Base-by-base conservation (phyloP, 2,888 invertebrate species). In the Margaritifera margaritifera region DNA sequence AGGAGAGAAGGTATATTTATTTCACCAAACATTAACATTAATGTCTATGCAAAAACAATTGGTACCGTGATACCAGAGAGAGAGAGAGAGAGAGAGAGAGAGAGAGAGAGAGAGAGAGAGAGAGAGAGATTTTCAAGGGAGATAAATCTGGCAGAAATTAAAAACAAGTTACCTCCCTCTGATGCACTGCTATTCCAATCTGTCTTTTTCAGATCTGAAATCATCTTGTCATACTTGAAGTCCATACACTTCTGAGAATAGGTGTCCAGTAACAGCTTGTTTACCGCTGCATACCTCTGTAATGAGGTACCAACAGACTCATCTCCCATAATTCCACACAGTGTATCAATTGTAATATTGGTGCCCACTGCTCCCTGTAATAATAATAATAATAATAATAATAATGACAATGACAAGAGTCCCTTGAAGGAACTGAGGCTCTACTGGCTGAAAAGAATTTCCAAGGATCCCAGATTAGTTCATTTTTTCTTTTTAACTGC, bases 341-440 rank as follows among this genome's bases (percentile, higher is more conserved):
- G 92, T 24, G 93, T 92, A 86, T 95, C 94, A 42, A 98, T 95
- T 3, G 96, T 96, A 15, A 96, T 91, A 76, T 93, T 94, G 22
- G 92, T 92, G 51, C 92, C 92, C 67, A 90, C 90, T 0, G 89
- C 91, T 83, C 87, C 92, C 86, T 86, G 68, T 18, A 60, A 63
- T 58, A 53, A 24, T 24, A 55, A 11, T 11, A 22, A 22, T 55
- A 42, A 42, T 6, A 42, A 42, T 11, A 42, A 6, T 2, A 42
- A 1, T 11, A 62, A 27, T 0, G 18, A 15, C n/a, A 24, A 55
- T 8, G 18, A 42, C 42, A 42, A 2, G 42, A 42, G 42, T 42
- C 42, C 15, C 11, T 15, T 42, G 15, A 42, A 42, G 42, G 11
- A 15, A 42, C 42, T 42, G 42, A 15, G 11, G 42, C 11, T 2